Percentiles rank a stretch among this genome's conserved stretches.
phyloP scores from a whole-genome alignment of 2,797 vertebrate genomes.

The Pantherophis vulpinus region DNA sequence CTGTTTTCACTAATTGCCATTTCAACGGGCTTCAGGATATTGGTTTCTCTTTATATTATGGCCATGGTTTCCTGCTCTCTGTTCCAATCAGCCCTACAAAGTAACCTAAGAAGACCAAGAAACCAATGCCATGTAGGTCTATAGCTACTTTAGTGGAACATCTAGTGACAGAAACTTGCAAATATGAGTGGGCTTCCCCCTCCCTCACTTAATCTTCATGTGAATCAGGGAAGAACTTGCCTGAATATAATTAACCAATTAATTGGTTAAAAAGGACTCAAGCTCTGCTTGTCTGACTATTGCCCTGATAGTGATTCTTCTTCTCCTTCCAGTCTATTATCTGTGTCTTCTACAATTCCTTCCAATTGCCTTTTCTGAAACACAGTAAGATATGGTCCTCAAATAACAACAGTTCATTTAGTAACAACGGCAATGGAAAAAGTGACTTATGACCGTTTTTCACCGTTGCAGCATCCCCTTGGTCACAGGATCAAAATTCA shows the following conservation, averaged over 20 bases:
- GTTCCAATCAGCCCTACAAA: background rate
- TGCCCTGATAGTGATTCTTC: background rate
- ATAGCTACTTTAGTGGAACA: background rate
- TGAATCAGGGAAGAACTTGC: background rate
- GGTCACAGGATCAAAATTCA: background rate
- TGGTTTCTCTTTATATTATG: background rate
- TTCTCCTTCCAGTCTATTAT: background rate
- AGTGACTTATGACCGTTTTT: background rate
- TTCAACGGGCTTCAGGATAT: background rate
- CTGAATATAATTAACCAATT: background rate
- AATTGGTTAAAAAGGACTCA: background rate
- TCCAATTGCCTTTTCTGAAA: background rate
- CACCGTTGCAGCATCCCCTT: background rate
- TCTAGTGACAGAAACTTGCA: background rate
- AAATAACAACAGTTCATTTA: background rate
- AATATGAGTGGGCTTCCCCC: background rate
- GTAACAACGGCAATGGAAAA: background rate
- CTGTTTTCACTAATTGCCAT: background rate
- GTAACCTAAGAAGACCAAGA: background rate
- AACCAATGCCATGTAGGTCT: background rate
- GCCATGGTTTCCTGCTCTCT: background rate
- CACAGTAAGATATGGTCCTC: background rate
- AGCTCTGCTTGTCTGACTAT: background rate
- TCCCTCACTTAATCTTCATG: background rate
- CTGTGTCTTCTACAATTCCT: too few species aligned